Evolutionary conservation across 2,797 vertebrate genomes (phyloP).

Genomic region (Sandelia bainsii): DNA sequence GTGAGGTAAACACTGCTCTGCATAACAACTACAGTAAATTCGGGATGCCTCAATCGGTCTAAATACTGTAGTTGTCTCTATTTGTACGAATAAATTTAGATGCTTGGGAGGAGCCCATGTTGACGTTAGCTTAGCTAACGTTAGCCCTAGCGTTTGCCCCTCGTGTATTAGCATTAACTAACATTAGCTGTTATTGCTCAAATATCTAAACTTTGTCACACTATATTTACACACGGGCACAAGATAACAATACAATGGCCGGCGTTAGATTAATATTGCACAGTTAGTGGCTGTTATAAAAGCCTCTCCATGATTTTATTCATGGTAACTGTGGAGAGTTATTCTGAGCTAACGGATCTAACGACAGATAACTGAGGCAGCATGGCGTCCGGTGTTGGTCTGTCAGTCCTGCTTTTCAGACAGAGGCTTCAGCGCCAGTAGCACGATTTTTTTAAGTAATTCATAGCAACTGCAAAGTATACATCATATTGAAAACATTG

Average conservation of each 20-base stretch:
- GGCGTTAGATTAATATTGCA: not conserved
- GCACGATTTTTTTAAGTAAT: rapidly evolving
- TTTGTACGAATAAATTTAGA: too few relatives aligned
- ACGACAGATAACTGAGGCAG: not conserved
- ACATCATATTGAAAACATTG: rapidly evolving
- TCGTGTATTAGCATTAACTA: not conserved
- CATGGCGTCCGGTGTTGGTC: conserved; percentile 52
- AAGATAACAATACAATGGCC: rapidly evolving
- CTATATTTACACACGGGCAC: not conserved
- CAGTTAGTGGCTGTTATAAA: too few relatives aligned
- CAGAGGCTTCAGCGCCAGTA: not conserved
- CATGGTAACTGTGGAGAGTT: rapidly evolving
- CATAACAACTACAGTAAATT: too few relatives aligned
- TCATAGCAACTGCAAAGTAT: rapidly evolving
- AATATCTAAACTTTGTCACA: not conserved
- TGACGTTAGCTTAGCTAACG: too few relatives aligned
- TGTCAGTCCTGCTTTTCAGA: not conserved
- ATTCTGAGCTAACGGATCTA: not conserved
- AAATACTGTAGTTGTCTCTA: too few relatives aligned
- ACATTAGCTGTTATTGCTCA: not conserved
- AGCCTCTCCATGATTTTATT: rapidly evolving
- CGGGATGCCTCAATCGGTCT: too few relatives aligned
- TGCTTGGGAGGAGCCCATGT: too few relatives aligned
- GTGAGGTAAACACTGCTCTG: too few relatives aligned
- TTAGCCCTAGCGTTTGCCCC: too few relatives aligned